Percentiles rank a stretch among this genome's conserved stretches.
phyloP scores from a whole-genome alignment of 2,113 vertebrate genomes.

The Gopherus flavomarginatus region DNA sequence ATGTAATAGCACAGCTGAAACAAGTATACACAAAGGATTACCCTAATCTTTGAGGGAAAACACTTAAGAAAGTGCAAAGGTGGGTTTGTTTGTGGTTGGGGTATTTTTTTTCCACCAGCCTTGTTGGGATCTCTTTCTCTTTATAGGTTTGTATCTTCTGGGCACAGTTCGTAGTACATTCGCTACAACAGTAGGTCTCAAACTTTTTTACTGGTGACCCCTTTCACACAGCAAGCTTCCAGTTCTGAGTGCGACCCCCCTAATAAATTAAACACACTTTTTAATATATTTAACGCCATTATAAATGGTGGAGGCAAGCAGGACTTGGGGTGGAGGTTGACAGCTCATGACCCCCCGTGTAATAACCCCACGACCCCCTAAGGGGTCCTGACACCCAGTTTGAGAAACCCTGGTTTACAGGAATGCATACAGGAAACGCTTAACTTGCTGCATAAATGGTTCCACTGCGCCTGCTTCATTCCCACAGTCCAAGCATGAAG shows the following conservation, averaged over 20 bases:
- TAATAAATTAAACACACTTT: no score
- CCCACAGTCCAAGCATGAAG: neutral
- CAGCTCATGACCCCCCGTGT: no score
- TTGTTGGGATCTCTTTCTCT: constrained; percentile 55
- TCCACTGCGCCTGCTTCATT: accelerated
- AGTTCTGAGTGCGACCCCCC: no score
- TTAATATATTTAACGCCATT: no score
- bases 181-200: no score
- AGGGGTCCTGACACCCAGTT: no score
- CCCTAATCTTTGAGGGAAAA: neutral
- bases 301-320: no score
- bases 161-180: constrained; percentile 9
- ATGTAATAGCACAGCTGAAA: constrained; percentile 50
- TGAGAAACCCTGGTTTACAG: neutral
- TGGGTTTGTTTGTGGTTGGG: neutral
- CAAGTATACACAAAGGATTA: constrained; percentile 45
- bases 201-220: no score
- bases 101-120: constrained; percentile 10
- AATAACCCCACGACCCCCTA: no score
- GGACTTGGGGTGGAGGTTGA: no score
- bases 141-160: constrained; percentile 16
- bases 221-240: no score
- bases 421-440: constrained; percentile 34
- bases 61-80: constrained; percentile 34
- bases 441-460: neutral